A percentile compares a stretch with the other conserved stretches of the same genome.
phyloP scores from a whole-genome alignment of 1,140 invertebrate species.

The Drosophila pachea region DNA sequence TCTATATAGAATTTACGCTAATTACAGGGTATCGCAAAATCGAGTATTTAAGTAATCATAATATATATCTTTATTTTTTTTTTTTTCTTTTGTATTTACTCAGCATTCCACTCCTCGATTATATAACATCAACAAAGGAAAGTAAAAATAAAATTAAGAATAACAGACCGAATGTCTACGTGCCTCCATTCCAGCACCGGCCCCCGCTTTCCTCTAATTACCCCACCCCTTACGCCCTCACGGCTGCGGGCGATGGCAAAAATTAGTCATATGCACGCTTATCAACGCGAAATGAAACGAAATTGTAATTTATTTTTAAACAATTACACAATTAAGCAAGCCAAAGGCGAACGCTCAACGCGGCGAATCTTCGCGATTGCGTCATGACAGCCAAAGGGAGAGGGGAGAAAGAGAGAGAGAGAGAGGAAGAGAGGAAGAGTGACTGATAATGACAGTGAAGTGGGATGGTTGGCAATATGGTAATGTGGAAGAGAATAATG shows the following conservation, averaged over 20 bases:
- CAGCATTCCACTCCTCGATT: constrained; percentile 21
- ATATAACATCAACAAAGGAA: constrained; percentile 42
- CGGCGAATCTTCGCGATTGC: constrained; percentile 7
- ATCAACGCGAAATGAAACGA: constrained; percentile 47
- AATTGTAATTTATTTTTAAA: constrained; percentile 50
- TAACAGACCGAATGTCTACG: constrained; percentile 36
- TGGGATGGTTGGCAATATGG: too few relatives aligned
- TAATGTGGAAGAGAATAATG: too few relatives aligned
- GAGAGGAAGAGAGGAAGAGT: background rate
- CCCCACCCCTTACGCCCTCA: constrained; percentile 4
- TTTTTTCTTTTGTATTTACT: constrained; percentile 10
- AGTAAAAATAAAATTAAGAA: constrained; percentile 1
- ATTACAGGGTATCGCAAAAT: background rate
- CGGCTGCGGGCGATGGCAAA: constrained; percentile 18
- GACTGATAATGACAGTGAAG: background rate
- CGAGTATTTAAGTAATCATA: too few relatives aligned
- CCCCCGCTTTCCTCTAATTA: constrained; percentile 2
- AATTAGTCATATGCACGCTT: constrained; percentile 55
- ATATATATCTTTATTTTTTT: too few relatives aligned
- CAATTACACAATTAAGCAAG: constrained; percentile 46
- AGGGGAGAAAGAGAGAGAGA: background rate
- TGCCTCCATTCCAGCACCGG: constrained; percentile 12
- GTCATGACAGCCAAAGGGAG: background rate
- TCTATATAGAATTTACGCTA: too few relatives aligned
- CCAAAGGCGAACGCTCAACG: constrained; percentile 9